phyloP scores from a whole-genome alignment of 1,140 invertebrate species.

The Acromyrmex heyeri region DNA sequence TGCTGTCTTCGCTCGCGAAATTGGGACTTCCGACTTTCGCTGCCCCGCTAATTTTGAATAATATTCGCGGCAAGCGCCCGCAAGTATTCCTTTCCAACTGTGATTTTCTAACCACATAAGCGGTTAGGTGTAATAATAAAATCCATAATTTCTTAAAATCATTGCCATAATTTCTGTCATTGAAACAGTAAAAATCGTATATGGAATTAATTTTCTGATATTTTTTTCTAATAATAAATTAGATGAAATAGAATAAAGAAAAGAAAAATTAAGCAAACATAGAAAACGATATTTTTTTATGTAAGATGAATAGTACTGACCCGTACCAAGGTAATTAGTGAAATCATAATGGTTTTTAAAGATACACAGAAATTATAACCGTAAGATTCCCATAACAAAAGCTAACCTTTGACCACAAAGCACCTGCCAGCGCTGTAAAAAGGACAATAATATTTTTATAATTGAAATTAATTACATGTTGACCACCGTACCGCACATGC shows the following conservation, averaged over 20 bases:
- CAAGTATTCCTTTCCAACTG: slow-evolving; percentile 51
- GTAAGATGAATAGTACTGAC: neutral
- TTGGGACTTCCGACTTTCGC: slow-evolving; percentile 76
- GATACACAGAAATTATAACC: slow-evolving; percentile 37
- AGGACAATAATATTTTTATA: slow-evolving; percentile 87
- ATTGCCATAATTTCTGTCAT: neutral
- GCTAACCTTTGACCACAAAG: slow-evolving; percentile 83
- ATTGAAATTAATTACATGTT: slow-evolving; percentile 86
- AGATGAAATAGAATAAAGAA: neutral
- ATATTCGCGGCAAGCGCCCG: slow-evolving; percentile 55
- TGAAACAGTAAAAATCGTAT: neutral
- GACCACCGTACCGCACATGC: slow-evolving; percentile 62
- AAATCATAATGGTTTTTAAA: slow-evolving; percentile 29
- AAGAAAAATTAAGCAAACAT: neutral
- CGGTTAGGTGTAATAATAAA: slow-evolving; percentile 15
- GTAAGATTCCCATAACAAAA: slow-evolving; percentile 71
- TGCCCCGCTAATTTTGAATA: slow-evolving; percentile 75
- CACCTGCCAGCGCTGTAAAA: slow-evolving; percentile 84
- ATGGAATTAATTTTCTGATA: neutral
- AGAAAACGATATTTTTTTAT: neutral
- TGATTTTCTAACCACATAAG: slow-evolving; percentile 18
- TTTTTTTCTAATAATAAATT: neutral
- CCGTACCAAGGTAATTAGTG: slow-evolving; percentile 36
- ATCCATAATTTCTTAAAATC: slow-evolving; percentile 17
- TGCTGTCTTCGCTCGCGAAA: slow-evolving; percentile 73